Evolutionary conservation across 2,113 vertebrate species (phyloP).

Genomic region (Pelobates fuscus): DNA sequence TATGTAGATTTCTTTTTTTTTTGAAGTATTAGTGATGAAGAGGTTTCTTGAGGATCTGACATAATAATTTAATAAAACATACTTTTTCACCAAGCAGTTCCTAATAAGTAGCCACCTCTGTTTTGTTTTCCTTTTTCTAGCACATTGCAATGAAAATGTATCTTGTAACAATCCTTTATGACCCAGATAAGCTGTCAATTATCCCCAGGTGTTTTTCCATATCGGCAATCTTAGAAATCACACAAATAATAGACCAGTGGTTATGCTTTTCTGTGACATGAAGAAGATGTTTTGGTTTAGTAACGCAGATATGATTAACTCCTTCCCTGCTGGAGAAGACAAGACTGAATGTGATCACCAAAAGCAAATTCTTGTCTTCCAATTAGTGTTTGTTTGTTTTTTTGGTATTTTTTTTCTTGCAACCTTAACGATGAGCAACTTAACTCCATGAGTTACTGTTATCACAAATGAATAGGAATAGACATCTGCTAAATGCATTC

Average conservation of each 20-base stretch:
- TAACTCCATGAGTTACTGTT: not conserved
- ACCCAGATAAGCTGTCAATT: conserved; percentile 9
- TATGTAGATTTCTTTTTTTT: not conserved
- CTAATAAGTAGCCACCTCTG: not conserved
- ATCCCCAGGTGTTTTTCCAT: conserved; percentile 19
- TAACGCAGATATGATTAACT: not conserved
- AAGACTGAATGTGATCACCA: not conserved
- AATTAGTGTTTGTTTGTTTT: too few relatives aligned
- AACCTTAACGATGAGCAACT: not conserved
- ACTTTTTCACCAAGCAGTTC: not conserved
- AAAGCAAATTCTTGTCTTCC: too few relatives aligned
- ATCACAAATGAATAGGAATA: not conserved
- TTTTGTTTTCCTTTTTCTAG: not conserved
- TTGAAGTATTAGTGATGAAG: not conserved
- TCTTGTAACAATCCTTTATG: not conserved
- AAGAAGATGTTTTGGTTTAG: not conserved
- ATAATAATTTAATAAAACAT: not conserved
- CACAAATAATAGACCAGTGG: not conserved
- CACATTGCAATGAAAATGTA: conserved; percentile 5
- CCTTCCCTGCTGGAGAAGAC: not conserved
- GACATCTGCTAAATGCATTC: not conserved
- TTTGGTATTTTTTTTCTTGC: not conserved
- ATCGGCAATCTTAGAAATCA: conserved; percentile 18
- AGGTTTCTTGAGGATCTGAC: not conserved
- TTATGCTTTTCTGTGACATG: conserved; percentile 1